Evolutionary conservation across 2,888 invertebrate species (phyloP).

Genomic region (Plebejus argus): DNA sequence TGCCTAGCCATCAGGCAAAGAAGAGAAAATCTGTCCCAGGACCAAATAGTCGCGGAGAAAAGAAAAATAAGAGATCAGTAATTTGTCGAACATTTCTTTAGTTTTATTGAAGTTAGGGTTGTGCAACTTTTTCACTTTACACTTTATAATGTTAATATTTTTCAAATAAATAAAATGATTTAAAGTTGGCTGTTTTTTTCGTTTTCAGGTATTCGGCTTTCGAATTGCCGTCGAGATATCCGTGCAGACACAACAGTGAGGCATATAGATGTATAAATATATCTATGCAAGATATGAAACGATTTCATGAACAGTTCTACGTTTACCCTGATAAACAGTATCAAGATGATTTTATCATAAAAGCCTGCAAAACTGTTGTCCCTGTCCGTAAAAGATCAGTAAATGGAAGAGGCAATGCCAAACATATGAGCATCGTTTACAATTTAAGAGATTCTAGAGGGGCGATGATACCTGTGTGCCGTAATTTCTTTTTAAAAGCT

Average conservation of each 20-base stretch:
- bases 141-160: too few relatives aligned
- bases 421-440: slow-evolving; percentile 2
- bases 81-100: too few relatives aligned
- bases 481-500: slow-evolving; percentile 22
- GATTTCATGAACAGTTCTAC: slow-evolving; percentile 17
- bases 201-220: slow-evolving; percentile 6
- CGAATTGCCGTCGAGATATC: neutral
- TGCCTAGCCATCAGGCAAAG: too few relatives aligned
- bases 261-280: slow-evolving; percentile 23
- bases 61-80: too few relatives aligned
- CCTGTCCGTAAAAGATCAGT: neutral
- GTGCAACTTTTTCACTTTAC: too few relatives aligned
- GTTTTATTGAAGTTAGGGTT: too few relatives aligned
- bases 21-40: too few relatives aligned
- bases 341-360: slow-evolving; percentile 28
- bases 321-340: neutral
- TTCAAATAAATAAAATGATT: neutral
- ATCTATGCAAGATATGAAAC: slow-evolving; percentile 22
- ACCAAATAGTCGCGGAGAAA: too few relatives aligned
- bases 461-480: slow-evolving; percentile 6
- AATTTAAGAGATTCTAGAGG: slow-evolving; percentile 13
- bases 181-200: neutral
- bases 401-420: too few relatives aligned
- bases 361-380: slow-evolving; percentile 24
- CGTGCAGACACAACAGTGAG: slow-evolving; percentile 17